phyloP scores from a whole-genome alignment of 2,888 invertebrate species.

The Andrena bucephala region DNA sequence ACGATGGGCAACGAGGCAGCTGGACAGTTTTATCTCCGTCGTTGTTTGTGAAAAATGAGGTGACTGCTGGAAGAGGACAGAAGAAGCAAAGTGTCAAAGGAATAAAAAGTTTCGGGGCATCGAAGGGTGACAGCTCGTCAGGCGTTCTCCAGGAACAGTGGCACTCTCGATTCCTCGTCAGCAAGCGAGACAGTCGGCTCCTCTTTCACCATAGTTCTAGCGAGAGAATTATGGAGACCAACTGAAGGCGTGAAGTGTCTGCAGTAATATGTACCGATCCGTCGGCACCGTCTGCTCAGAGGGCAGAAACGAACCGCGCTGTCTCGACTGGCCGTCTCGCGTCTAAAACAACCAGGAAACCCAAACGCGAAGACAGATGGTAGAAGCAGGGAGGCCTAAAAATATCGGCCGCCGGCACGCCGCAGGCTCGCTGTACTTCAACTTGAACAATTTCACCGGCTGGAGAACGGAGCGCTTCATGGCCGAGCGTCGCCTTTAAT shows the following conservation, averaged over 20 bases:
- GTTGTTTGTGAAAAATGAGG: not conserved
- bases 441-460: conserved; percentile 62
- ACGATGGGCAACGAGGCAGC: not conserved
- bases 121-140: conserved; percentile 1
- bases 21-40: not conserved
- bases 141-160: not conserved
- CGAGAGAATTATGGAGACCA: conserved; percentile 14
- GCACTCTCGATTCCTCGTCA: not conserved
- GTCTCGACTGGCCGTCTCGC: conserved; percentile 47
- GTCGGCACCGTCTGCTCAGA: conserved; percentile 12
- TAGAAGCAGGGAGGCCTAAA: conserved; percentile 66
- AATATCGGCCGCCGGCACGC: conserved; percentile 67
- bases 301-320: conserved; percentile 28
- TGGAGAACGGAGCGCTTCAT: conserved; percentile 56
- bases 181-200: not conserved
- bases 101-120: not conserved
- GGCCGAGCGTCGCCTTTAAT: conserved; percentile 41
- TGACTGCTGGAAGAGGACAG: too few relatives aligned
- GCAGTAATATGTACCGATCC: conserved; percentile 16
- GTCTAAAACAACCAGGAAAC: conserved; percentile 67
- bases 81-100: too few relatives aligned
- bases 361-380: conserved; percentile 70
- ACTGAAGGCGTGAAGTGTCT: conserved; percentile 28
- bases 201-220: not conserved
- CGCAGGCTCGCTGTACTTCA: conserved; percentile 36